Conservation (phyloP, 2,113 vertebrate species). For the Pseudorhombus dupliciocellatus region DNA sequence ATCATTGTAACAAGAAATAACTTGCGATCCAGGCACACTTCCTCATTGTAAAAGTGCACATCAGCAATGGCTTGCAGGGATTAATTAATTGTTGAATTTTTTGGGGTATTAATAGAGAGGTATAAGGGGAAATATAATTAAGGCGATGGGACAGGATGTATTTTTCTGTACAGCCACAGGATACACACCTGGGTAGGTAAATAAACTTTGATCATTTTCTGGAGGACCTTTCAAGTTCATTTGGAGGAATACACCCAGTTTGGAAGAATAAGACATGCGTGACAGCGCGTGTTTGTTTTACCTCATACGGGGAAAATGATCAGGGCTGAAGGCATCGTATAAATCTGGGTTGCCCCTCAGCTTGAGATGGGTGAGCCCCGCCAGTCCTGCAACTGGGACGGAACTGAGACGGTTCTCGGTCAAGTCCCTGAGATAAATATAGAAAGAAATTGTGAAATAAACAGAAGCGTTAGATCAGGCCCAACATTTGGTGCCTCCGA, state of each 20-base stretch:
- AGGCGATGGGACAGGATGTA: conserved; percentile 19
- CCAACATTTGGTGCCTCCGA: not conserved
- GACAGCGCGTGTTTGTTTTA: conserved; percentile 61
- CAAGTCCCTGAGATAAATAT: conserved; percentile 83
- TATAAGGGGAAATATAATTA: conserved; percentile 43
- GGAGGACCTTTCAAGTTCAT: not conserved
- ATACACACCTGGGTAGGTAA: conserved; percentile 52
- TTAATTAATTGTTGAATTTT: conserved; percentile 19
- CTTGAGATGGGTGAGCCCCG: conserved; percentile 90
- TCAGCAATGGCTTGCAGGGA: conserved; percentile 46
- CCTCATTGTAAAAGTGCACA: conserved; percentile 30
- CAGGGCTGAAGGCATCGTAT: conserved; percentile 87
- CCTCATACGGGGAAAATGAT: conserved; percentile 93
- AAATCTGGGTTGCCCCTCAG: conserved; percentile 89
- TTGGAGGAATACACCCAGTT: not conserved
- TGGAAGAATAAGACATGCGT: not conserved
- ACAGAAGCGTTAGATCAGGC: conserved; percentile 12
- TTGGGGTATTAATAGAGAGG: conserved; percentile 41
- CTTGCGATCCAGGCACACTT: conserved; percentile 55
- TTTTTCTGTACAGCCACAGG: conserved; percentile 48
- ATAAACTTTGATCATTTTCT: conserved; percentile 14
- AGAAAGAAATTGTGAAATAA: conserved; percentile 15
- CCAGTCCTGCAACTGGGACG: conserved; percentile 87
- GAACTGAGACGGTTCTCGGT: conserved; percentile 86
- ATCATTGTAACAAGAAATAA: conserved; percentile 49